A percentile compares a stretch with the other conserved stretches of the same genome.
phyloP scores from a whole-genome alignment of 2,797 vertebrate species.

The Ibycter americanus region DNA sequence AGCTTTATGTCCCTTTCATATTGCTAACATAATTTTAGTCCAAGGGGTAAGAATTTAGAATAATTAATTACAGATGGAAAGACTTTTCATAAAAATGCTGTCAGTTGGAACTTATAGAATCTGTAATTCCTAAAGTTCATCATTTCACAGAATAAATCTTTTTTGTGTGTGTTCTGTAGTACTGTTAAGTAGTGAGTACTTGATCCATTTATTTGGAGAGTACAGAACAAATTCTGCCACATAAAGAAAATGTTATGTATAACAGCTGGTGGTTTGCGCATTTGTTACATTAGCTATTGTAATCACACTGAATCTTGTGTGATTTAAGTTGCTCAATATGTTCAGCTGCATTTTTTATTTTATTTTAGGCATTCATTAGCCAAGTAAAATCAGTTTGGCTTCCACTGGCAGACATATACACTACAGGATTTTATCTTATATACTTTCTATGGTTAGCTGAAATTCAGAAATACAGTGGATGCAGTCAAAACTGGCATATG shows the following conservation, averaged over 20 bases:
- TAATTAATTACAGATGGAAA: conserved; percentile 36
- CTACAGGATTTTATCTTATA: background rate
- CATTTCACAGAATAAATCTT: background rate
- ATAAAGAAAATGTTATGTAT: background rate
- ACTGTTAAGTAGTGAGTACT: background rate
- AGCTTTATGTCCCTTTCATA: conserved; percentile 58
- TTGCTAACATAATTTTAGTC: conserved; percentile 50
- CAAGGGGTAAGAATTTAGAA: conserved; percentile 16
- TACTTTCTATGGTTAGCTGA: background rate
- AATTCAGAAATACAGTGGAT: background rate
- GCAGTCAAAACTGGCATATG: accelerated
- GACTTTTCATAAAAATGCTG: background rate
- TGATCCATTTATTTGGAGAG: background rate
- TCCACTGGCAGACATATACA: background rate
- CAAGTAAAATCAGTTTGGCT: background rate
- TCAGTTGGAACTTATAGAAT: conserved; percentile 14
- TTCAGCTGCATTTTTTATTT: background rate
- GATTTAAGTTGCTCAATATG: background rate
- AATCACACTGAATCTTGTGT: background rate
- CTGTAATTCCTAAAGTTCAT: conserved; percentile 28
- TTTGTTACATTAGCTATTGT: background rate
- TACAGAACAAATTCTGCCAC: background rate
- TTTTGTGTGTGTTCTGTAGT: background rate
- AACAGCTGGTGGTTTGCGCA: background rate
- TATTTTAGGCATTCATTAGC: background rate